Evolutionary conservation across 2,888 invertebrate species (phyloP).

Genomic region (Caenorhabditis afra): DNA sequence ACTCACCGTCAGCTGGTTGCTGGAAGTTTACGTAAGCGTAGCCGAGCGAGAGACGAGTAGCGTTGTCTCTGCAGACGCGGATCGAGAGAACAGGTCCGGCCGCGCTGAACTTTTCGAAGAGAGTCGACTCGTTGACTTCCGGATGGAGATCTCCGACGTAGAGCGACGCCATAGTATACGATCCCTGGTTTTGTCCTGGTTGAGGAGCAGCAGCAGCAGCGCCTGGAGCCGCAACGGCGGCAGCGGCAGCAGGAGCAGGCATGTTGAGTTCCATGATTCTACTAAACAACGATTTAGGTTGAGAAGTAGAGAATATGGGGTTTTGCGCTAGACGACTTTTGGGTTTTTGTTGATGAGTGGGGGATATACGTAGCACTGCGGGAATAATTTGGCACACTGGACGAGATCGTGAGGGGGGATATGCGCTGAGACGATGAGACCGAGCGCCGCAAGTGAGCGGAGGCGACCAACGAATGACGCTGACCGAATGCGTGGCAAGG

Average conservation of each 20-base stretch:
- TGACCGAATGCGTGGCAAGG: not conserved
- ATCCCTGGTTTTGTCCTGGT: constrained; percentile 54
- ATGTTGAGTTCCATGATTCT: constrained; percentile 56
- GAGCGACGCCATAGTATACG: constrained; percentile 90
- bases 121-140: constrained; percentile 97
- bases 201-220: constrained; percentile 46
- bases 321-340: constrained; percentile 3
- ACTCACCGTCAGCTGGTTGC: constrained; percentile 97
- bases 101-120: constrained; percentile 99
- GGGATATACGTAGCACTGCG: no score
- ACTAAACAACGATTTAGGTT: constrained; percentile 22
- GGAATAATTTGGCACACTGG: not conserved
- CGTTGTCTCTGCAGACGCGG: constrained; percentile 97
- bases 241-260: constrained; percentile 42
- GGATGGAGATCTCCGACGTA: constrained; percentile 99
- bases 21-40: constrained; percentile 99
- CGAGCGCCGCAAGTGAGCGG: not conserved
- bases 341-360: no score
- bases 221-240: constrained; percentile 27
- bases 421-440: not conserved
- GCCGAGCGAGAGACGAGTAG: constrained; percentile 96
- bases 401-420: not conserved
- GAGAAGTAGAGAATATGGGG: constrained; percentile 5
- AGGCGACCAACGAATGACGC: not conserved
- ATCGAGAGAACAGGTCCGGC: constrained; percentile 99